Evolutionary conservation across 2,797 vertebrate genomes (phyloP).

Genomic region (Rhinichthys osculus): DNA sequence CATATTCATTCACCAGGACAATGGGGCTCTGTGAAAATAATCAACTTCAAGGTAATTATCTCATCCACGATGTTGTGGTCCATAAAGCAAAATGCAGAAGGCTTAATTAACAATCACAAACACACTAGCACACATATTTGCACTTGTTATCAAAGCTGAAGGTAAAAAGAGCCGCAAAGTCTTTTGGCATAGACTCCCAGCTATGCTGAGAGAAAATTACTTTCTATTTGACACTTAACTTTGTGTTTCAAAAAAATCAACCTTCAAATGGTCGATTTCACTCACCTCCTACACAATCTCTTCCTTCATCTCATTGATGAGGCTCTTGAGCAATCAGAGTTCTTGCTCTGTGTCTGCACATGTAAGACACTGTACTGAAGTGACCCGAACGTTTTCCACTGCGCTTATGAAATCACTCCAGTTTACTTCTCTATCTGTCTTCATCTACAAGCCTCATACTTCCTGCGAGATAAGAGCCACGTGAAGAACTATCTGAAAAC

Average conservation of each 20-base stretch:
- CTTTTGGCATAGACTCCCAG: slow-evolving; percentile 3
- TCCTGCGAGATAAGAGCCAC: not conserved
- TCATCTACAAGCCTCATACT: slow-evolving; percentile 21
- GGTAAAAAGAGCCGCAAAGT: slow-evolving; percentile 19
- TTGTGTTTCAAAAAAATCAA: slow-evolving; percentile 23
- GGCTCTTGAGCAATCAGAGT: slow-evolving; percentile 59
- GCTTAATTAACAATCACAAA: slow-evolving; percentile 25
- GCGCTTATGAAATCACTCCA: slow-evolving; percentile 41
- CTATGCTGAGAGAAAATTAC: not conserved
- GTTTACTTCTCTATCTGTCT: slow-evolving; percentile 29
- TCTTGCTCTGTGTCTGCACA: slow-evolving; percentile 45
- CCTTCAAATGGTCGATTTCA: slow-evolving; percentile 18
- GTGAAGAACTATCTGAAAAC: slow-evolving; percentile 31
- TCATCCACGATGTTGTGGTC: slow-evolving; percentile 27
- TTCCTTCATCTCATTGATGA: slow-evolving; percentile 48
- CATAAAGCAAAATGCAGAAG: slow-evolving; percentile 20
- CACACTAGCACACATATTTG: slow-evolving; percentile 6
- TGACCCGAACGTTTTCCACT: slow-evolving; percentile 15
- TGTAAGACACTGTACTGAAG: slow-evolving; percentile 33
- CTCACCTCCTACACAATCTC: slow-evolving; percentile 28
- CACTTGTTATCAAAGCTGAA: slow-evolving; percentile 2
- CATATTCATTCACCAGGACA: not conserved
- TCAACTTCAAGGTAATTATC: slow-evolving; percentile 36
- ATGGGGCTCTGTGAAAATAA: slow-evolving; percentile 27
- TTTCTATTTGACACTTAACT: slow-evolving; percentile 24